phyloP scores from a whole-genome alignment of 2,888 invertebrate species.

The Willowsia nigromaculata region DNA sequence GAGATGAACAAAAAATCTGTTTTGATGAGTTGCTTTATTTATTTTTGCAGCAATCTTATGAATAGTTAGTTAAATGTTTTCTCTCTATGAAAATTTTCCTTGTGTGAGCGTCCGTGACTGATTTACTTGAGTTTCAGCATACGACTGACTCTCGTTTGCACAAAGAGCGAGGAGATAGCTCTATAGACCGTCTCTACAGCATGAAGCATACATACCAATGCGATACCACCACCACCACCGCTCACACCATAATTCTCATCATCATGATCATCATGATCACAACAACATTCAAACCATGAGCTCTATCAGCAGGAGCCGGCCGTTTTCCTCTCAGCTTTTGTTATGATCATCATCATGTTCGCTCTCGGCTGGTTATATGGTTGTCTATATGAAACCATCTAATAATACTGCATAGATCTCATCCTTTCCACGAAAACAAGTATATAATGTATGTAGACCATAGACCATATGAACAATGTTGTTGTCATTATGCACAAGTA shows the following conservation, averaged over 20 bases:
- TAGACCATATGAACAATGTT: constrained; percentile 28
- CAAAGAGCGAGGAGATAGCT: constrained; percentile 71
- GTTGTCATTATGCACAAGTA: constrained; percentile 42
- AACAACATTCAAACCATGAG: constrained; percentile 53
- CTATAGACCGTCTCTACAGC: constrained; percentile 63
- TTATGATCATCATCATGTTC: constrained; percentile 46
- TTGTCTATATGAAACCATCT: constrained; percentile 5
- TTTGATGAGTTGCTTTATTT: background rate
- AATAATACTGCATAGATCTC: background rate
- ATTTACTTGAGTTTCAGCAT: constrained; percentile 62
- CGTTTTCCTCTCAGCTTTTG: constrained; percentile 58
- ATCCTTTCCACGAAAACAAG: no score
- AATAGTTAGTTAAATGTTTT: background rate
- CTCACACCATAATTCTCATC: constrained; percentile 30
- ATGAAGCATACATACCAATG: no score
- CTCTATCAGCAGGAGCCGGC: constrained; percentile 71
- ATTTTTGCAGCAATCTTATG: background rate
- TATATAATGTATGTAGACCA: no score
- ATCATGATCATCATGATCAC: constrained; percentile 60
- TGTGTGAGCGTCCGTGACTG: constrained; percentile 50
- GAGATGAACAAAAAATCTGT: no score
- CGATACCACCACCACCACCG: constrained; percentile 14
- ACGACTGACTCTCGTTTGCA: constrained; percentile 63
- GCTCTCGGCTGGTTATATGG: background rate
- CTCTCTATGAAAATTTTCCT: background rate